phyloP scores from a whole-genome alignment of 2,888 invertebrate species.

The Mythimna albipuncta region DNA sequence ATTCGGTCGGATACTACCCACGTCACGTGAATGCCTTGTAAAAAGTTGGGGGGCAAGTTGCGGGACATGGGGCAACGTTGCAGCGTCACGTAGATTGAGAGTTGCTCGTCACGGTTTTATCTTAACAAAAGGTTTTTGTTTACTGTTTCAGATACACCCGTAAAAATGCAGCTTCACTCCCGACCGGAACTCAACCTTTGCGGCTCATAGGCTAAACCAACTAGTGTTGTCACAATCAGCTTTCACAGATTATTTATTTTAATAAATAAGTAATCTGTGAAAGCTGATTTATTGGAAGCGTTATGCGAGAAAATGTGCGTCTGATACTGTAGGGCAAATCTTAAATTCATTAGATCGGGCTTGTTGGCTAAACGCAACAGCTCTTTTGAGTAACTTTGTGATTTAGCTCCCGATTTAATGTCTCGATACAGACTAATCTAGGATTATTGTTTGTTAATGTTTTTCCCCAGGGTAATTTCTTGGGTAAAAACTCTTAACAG shows the following conservation, averaged over 20 bases:
- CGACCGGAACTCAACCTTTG: background rate
- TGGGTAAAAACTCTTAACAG: constrained; percentile 6
- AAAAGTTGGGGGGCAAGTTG: too few relatives aligned
- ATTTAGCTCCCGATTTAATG: constrained; percentile 22
- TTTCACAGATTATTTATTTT: constrained; percentile 47
- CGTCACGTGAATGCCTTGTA: too few relatives aligned
- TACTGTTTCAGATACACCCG: constrained; percentile 1
- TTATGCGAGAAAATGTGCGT: background rate
- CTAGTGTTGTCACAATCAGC: constrained; percentile 16
- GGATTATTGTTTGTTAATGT: constrained; percentile 7
- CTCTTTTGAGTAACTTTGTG: background rate
- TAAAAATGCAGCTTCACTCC: constrained; percentile 7
- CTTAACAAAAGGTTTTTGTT: background rate
- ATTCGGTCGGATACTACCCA: too few relatives aligned
- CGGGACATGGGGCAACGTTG: too few relatives aligned
- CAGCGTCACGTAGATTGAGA: too few relatives aligned
- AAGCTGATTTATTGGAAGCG: constrained; percentile 31
- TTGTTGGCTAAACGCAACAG: constrained; percentile 13
- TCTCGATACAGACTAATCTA: constrained; percentile 1
- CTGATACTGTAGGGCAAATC: background rate
- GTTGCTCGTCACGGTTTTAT: background rate
- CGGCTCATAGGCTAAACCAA: constrained; percentile 1
- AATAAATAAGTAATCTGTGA: constrained; percentile 48
- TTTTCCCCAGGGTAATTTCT: background rate
- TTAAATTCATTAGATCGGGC: constrained; percentile 16